Percentiles rank a stretch among this genome's conserved stretches.
phyloP scores from a whole-genome alignment of 2,113 vertebrate genomes.

The Scytalopus superciliaris region DNA sequence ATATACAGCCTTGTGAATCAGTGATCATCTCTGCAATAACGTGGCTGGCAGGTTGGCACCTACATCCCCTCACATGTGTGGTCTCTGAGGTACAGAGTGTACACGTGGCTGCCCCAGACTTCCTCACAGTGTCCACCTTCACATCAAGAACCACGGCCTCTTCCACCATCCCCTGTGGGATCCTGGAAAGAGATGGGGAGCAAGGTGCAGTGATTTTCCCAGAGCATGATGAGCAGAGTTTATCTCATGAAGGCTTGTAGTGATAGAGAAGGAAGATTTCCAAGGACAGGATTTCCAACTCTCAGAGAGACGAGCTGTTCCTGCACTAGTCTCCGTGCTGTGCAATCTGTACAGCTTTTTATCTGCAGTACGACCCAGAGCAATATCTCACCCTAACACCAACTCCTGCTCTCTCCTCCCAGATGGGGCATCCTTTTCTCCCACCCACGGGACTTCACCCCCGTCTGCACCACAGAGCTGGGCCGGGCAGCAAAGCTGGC shows the following conservation, averaged over 20 bases:
- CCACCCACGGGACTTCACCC: slow-evolving; percentile 93
- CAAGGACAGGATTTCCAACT: not conserved
- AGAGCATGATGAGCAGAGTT: not conserved
- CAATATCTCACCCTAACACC: accelerated
- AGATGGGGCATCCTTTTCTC: slow-evolving; percentile 98
- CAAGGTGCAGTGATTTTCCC: accelerated
- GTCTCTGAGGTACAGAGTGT: not conserved
- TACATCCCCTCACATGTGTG: accelerated
- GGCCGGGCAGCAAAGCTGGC: slow-evolving; percentile 84
- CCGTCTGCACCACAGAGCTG: slow-evolving; percentile 96
- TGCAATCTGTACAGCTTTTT: not conserved
- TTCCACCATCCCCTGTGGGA: not conserved
- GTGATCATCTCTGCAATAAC: not conserved
- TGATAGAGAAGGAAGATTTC: not conserved
- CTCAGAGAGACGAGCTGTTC: not conserved
- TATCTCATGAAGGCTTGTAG: not conserved
- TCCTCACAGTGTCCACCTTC: not conserved
- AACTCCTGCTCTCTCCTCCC: not conserved
- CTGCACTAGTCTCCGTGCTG: accelerated
- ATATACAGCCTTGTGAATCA: not conserved
- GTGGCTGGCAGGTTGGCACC: not conserved
- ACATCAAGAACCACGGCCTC: accelerated
- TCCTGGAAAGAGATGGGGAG: not conserved
- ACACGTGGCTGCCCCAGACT: not conserved
- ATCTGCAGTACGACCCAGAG: not conserved